Base-by-base conservation (phyloP, 2,888 invertebrate species). In the Tuta absoluta region DNA sequence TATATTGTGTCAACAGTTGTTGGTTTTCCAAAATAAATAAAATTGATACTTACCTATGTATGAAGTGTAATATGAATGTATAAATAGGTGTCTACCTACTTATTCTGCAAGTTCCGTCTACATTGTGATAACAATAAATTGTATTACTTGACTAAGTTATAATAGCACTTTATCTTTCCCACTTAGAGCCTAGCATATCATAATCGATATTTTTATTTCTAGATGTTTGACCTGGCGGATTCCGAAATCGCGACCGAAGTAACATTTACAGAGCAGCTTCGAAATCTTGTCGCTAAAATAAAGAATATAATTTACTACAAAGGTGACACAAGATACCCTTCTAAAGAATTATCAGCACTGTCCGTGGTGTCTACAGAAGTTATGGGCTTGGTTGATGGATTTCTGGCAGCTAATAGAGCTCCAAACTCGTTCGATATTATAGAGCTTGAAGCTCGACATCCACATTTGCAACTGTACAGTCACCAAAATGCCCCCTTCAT, bases 211-310 rank as follows among this genome's bases (percentile, higher is more conserved):
- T 24, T 53, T 24, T n/a, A 10, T 84, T 92, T 66, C 92, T 48
- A 96, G 96, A 94, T 94, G 82, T 95, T 94, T 72, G 93, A 94
- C 74, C 81, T 95, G 75, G 92, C 94, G 63, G 93, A 94, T 69
- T 93, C 93, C 8, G 91, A 92, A 75, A 86, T 95, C 28, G 93
- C 94, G 61, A 92, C 92, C 0, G 95, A 95, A 82, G 93, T 95
- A n/a, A 91, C 92, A 66, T 95, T 95, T 79, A 94, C 94, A 23
- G 94, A 95, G 80, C 93, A 94, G 68, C 88, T 95, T 59, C 91
- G 91, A 24, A 87, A 90, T 73, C 76, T 92, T 60, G 87, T 92
- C n/a, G 84, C 88, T 0, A 91, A 92, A 75, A 90, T 92, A 60
- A 92, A 92, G 73, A 91, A 91, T 65, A 89, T 89, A 11, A 85